phyloP scores from a whole-genome alignment of 2,888 invertebrate genomes.

The Ectropis crepuscularia region DNA sequence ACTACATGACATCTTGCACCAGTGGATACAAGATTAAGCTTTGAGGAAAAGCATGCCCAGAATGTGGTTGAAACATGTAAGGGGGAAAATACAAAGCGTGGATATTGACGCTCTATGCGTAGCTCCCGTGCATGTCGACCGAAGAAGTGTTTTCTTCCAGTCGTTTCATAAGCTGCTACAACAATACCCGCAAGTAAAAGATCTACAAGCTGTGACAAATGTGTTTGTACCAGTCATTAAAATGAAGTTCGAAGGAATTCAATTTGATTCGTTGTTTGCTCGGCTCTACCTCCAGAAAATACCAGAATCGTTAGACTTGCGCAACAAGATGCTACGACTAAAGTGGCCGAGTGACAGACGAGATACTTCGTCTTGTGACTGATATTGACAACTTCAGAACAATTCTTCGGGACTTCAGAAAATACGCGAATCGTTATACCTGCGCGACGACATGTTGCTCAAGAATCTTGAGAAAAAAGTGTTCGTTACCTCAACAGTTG shows the following conservation, averaged over 20 bases:
- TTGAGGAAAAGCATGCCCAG: constrained; percentile 96
- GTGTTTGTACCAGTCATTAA: constrained; percentile 99
- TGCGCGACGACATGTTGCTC: constrained; percentile 95
- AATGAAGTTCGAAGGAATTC: constrained; percentile 99
- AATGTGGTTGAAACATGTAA: constrained; percentile 95
- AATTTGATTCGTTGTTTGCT: constrained; percentile 99
- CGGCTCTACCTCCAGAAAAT: constrained; percentile 97
- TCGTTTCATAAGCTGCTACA: too few species aligned
- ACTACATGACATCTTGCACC: constrained; percentile 94
- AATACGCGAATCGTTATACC: constrained; percentile 94
- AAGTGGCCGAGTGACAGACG: constrained; percentile 99
- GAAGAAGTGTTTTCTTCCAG: too few species aligned
- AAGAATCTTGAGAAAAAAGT: constrained; percentile 98
- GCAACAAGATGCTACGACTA: constrained; percentile 97
- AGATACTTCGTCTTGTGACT: constrained; percentile 97
- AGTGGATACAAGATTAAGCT: constrained; percentile 97
- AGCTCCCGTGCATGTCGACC: too few species aligned
- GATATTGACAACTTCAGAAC: constrained; percentile 97
- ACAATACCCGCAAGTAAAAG: constrained; percentile 86
- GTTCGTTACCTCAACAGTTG: constrained; percentile 99
- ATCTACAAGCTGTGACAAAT: constrained; percentile 93
- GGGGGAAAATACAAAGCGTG: constrained; percentile 99
- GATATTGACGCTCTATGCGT: too few species aligned
- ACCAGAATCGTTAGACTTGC: constrained; percentile 93
- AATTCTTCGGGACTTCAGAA: constrained; percentile 96